Evolutionary conservation across 2,888 invertebrate genomes (phyloP), one percentile per base, ranked within the genome.

Genomic region (Mactromeris polynyma): DNA sequence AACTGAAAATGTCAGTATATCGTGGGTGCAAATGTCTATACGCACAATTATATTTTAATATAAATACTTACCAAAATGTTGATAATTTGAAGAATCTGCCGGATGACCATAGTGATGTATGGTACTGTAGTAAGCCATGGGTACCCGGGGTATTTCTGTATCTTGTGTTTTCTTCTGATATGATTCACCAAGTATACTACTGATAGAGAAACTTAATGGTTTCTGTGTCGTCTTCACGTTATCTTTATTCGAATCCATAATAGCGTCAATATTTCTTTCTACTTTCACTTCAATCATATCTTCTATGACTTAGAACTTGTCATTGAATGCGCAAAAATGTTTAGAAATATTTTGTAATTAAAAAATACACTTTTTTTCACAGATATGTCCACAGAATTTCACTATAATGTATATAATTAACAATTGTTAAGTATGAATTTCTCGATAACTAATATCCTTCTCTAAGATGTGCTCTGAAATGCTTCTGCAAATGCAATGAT

Each of bases 201-300:
- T 92, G 17, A 92, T 92, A 0, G 92, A 92, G 85, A 92, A 92
- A 40, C 89, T 90, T 31, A 92, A 78, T 19, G 88, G 83, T 40
- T 90, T 91, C 21, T 84, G 73, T 9, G 80, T 26, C 40, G 40
- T 31, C 58, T 38, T 79, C 81, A 58, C 33, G 1, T 33, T 73
- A 73, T n/a, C 64, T 42, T 14, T 26, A 21, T 38, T 38, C 36
- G n/a, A n/a, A 38, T 42, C 83, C 83, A 42, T 83, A 0, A 1
- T 40, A 83, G 36, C 3, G n/a, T 64, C 69, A 4, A 54, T 26
- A 26, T 36, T 64, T 11, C 40, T 83, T 38, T 36, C 38, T 38
- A 83, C 40, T 69, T 64, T 83, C n/a, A 38, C 54, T 73, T 73
- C 73, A 73, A 73, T 73, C 73, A 73, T 73, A 26, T 46, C 46